These are phyloP conservation scores for Hippasteria phrygiana DNA, from an alignment of 53 echinoderm and acorn worm genomes.

Conservation along the genomic window DNA sequence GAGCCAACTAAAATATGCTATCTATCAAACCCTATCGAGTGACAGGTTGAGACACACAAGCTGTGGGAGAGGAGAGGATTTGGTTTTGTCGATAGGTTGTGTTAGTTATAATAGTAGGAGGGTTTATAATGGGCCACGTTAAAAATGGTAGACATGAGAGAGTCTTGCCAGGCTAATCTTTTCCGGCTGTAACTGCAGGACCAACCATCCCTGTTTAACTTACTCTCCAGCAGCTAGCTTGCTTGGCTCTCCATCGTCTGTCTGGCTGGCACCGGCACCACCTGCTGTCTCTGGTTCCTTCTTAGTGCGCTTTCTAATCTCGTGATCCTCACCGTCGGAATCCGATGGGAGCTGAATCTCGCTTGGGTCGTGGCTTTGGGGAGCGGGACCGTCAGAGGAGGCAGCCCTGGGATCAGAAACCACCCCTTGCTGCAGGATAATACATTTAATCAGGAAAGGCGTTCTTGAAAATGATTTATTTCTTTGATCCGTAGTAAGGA, in stretches of 20 bases:
- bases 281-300: slow-evolving; percentile 32
- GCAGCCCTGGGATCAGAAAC: slow-evolving; percentile 71
- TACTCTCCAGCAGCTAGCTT: slow-evolving; percentile 67
- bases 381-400: slow-evolving; percentile 41
- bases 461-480: background rate
- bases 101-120: no score
- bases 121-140: no score
- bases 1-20: no score
- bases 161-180: no score
- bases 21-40: no score
- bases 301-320: slow-evolving; percentile 34
- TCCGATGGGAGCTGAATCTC: slow-evolving; percentile 47
- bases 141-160: no score
- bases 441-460: background rate
- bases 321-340: slow-evolving; percentile 60
- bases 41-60: no score
- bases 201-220: slow-evolving; percentile 30
- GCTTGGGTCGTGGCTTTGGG: slow-evolving; percentile 17
- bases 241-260: slow-evolving; percentile 14
- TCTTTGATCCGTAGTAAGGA: no score
- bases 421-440: slow-evolving; percentile 83
- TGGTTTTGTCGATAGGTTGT: no score
- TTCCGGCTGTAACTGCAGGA: no score
- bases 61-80: no score
- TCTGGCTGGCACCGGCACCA: slow-evolving; percentile 15